These are phyloP conservation scores for Platalea minor DNA, from an alignment of 2,797 vertebrate species.

Conservation along the genomic window DNA sequence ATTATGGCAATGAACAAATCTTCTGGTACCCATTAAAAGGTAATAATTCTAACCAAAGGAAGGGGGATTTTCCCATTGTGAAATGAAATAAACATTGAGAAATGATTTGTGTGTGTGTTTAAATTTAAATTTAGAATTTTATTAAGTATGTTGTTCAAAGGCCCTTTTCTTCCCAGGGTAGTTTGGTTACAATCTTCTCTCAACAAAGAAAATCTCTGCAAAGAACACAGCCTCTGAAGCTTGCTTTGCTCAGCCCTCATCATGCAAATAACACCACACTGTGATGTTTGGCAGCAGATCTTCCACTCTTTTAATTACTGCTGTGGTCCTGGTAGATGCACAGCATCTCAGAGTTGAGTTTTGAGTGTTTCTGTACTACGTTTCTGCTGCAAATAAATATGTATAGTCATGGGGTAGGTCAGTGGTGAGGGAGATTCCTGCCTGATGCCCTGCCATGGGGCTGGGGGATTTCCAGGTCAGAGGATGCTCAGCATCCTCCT, in stretches of 20 bases:
- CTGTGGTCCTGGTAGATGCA: neutral
- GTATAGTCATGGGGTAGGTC: fast-evolving
- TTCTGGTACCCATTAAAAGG: conserved; percentile 58
- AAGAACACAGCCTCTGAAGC: neutral
- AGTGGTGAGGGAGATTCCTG: neutral
- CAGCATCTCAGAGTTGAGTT: neutral
- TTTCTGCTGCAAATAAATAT: neutral
- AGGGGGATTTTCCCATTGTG: neutral
- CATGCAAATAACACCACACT: neutral
- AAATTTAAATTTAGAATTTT: conserved; percentile 19
- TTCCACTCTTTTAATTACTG: neutral
- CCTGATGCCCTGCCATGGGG: neutral
- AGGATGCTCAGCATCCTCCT: neutral
- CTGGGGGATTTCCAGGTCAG: neutral
- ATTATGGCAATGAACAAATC: neutral
- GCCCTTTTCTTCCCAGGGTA: conserved; percentile 39
- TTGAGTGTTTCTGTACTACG: neutral
- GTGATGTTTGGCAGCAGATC: conserved; percentile 10
- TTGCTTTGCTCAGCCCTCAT: conserved; percentile 14
- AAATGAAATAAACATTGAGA: conserved; percentile 2
- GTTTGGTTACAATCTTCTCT: conserved; percentile 16
- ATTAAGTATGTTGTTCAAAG: conserved; percentile 42
- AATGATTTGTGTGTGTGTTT: conserved; percentile 46
- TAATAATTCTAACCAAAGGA: conserved; percentile 21
- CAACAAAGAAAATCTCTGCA: conserved; percentile 11